phyloP scores from a whole-genome alignment of 2,888 invertebrate species.

The Cheiracanthium punctorium region DNA sequence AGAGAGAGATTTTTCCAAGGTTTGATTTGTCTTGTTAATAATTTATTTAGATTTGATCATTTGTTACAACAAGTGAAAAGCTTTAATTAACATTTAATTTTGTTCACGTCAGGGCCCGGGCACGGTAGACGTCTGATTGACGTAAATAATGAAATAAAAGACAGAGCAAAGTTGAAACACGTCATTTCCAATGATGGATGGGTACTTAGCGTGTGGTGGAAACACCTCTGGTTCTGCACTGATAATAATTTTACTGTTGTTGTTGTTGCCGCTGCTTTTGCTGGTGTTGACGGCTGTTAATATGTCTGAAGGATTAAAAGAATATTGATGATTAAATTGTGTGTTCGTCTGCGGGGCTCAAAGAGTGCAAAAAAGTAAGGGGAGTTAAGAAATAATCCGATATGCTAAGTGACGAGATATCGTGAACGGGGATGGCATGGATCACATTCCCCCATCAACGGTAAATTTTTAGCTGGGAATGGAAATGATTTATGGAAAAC shows the following conservation, averaged over 20 bases:
- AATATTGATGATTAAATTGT: background rate
- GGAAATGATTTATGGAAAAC: too few species aligned
- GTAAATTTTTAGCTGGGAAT: too few species aligned
- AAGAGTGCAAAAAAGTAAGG: too few species aligned
- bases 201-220: background rate
- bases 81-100: constrained; percentile 17
- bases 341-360: background rate
- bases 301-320: background rate
- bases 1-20: background rate
- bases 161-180: background rate
- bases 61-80: background rate
- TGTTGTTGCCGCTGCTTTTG: background rate
- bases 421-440: background rate
- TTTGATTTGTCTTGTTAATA: constrained; percentile 3
- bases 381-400: background rate
- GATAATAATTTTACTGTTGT: too few species aligned
- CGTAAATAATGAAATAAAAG: constrained; percentile 6
- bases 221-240: background rate
- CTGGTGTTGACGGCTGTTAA: background rate
- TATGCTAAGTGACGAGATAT: background rate
- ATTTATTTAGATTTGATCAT: background rate
- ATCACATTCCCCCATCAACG: too few species aligned
- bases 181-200: background rate
- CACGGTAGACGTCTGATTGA: background rate
- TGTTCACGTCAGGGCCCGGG: background rate